Evolutionary conservation across 1,140 invertebrate genomes (phyloP), one percentile per base, ranked within the genome.

Genomic region (Cephus cinctus): DNA sequence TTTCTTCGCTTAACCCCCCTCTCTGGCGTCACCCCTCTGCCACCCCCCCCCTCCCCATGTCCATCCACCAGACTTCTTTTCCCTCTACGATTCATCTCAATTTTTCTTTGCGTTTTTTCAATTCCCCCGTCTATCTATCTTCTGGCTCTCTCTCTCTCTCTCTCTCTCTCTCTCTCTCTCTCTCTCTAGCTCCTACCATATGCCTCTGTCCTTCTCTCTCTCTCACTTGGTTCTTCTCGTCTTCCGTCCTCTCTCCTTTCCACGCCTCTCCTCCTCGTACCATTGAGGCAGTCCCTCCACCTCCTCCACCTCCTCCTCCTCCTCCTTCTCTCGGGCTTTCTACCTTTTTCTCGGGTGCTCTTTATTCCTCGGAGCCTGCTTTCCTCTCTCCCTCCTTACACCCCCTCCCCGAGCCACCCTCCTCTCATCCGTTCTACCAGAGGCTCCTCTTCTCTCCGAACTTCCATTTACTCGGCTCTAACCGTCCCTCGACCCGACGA

Each of bases 51-150:
- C 47, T 11, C 15, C 25, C 27, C 40, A 34, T 21, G 11, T 22
- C 39, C n/a, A n/a, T n/a, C n/a, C n/a, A n/a, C n/a, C n/a, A n/a
- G n/a, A 22, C 42, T 35, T 44, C 53, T 36, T 52, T 56, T 54
- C 50, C 54, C 35, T 52, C 53, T 51, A 44, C 43, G 57, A 41
- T 59, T n/a, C n/a, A n/a, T n/a, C n/a, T n/a, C n/a, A n/a, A n/a
- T n/a, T n/a, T n/a, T n/a, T n/a, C n/a, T n/a, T n/a, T n/a, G n/a
- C 57, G 57, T 60, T 60, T 60, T 56, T 44, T 59, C 57, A 52
- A 47, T 60, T 56, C 57, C 6, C 6, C 6, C 6, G 6, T 6
- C 25, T 27, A 27, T 27, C 25, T 6, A 27, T n/a, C 6, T 60
- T 59, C 43, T 52, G 42, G 52, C 49, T 42, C 57, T 59, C 57